Percentiles rank a stretch among this genome's conserved stretches.
phyloP scores from a whole-genome alignment of 2,797 vertebrate genomes.

The Tadarida brasiliensis region DNA sequence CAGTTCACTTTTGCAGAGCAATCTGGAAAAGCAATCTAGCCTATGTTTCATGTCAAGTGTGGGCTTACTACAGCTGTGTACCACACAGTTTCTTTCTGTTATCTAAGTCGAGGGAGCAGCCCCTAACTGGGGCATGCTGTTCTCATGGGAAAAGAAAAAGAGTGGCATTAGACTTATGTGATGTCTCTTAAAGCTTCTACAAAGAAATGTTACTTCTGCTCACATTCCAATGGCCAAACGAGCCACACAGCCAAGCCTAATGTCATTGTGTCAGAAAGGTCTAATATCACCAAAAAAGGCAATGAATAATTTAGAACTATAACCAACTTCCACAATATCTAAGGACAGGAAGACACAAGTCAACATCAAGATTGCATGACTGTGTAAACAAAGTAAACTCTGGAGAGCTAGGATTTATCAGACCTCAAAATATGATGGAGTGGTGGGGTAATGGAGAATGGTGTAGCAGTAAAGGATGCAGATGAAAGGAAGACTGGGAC shows the following conservation, averaged over 20 bases:
- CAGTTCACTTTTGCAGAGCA: neutral
- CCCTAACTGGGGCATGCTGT: neutral
- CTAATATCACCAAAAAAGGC: neutral
- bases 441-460: neutral
- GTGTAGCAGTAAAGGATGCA: neutral
- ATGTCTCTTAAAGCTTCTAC: neutral
- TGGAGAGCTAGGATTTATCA: neutral
- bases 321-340: neutral
- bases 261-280: neutral
- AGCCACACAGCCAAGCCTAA: neutral
- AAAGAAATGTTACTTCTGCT: neutral
- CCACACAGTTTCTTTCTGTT: neutral
- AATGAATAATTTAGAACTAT: neutral
- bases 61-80: neutral
- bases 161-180: neutral
- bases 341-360: neutral
- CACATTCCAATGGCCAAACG: neutral
- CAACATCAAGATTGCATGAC: neutral
- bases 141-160: neutral
- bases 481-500: neutral
- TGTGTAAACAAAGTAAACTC: neutral
- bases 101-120: neutral
- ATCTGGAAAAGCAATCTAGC: neutral
- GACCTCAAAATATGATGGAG: neutral
- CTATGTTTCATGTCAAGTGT: neutral